phyloP scores from a whole-genome alignment of 2,797 vertebrate genomes.

The Enteromius thamalakanensis region DNA sequence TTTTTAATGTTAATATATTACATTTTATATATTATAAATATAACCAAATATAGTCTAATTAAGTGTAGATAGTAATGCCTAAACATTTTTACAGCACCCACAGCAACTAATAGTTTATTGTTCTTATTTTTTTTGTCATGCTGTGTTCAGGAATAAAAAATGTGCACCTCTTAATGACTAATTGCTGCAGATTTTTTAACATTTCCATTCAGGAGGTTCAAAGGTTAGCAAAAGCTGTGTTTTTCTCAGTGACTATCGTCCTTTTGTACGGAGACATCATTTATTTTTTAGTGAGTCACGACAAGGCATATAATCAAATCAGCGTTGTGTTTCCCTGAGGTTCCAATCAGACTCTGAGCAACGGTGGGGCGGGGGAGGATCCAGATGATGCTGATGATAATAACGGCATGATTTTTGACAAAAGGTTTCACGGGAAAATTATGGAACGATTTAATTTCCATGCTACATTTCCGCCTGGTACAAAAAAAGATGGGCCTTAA shows the following conservation, averaged over 20 bases:
- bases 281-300: slow-evolving; percentile 50
- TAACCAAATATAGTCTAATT: not conserved
- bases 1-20: not conserved
- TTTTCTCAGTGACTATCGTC: slow-evolving; percentile 13
- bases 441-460: slow-evolving; percentile 25
- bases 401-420: slow-evolving; percentile 51
- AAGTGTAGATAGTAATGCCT: not conserved
- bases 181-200: not conserved
- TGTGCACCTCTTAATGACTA: not conserved
- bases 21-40: not conserved
- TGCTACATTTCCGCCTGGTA: not conserved
- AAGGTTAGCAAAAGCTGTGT: slow-evolving; percentile 13
- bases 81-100: not conserved
- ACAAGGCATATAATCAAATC: slow-evolving; percentile 62
- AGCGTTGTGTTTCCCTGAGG: slow-evolving; percentile 58
- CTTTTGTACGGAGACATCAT: slow-evolving; percentile 18
- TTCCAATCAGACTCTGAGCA: slow-evolving; percentile 57
- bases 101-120: not conserved
- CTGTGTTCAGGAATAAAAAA: not conserved
- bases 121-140: not conserved
- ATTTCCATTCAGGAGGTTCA: slow-evolving; percentile 9
- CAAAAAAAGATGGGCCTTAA: slow-evolving; percentile 1
- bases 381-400: slow-evolving; percentile 62
- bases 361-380: slow-evolving; percentile 44
- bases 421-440: slow-evolving; percentile 37